Base-by-base conservation (phyloP, 2,797 vertebrate species). In the Hephaestus fuliginosus region DNA sequence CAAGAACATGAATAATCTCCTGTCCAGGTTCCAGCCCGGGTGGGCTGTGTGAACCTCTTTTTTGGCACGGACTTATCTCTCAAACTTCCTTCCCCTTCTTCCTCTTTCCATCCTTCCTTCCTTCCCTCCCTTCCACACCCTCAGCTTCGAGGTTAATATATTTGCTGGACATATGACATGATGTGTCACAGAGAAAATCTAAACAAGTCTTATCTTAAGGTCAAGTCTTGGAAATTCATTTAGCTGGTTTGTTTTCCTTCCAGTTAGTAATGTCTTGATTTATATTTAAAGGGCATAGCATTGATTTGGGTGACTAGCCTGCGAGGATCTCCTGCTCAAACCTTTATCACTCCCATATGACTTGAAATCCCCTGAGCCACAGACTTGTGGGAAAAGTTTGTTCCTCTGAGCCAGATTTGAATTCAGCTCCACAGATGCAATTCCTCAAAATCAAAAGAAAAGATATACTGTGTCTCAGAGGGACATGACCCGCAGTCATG, bases 41-140 rank as follows among this genome's bases (percentile, higher is more conserved):
- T 85, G 86, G 78, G 80, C 91, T 94, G 90, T 95, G 93, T 94
- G 95, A 95, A 92, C 81, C 86, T 89, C 82, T 91, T 83, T 89
- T 93, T 90, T 95, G 94, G 94, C 94, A 88, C 63, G 4, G 70
- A 90, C 88, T 90, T 93, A 95, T 94, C 94, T 91, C 58, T 74
- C 82, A 83, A 67, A 76, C 85, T 95, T 95, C 94, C 94, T 95
- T 94, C 93, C 93, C 78, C 74, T 70, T 85, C 86, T 93, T 93
- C 92, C 92, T 94, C 94, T 93, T 94, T 95, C 90, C 93, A 92
- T 94, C 93, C 94, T 95, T 96, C 94, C 95, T 95, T 96, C 93
- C 94, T 94, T 92, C 89, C 93, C 92, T 85, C 78, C 67, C 62
- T 81, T 86, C 94, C 94, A 93, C 94, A 83, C 93, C 92, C 94